A percentile compares a stretch with the other conserved stretches of the same genome.
Evolutionary conservation across 2,888 invertebrate genomes (phyloP).

Genomic region (Ctenicera cuprea): DNA sequence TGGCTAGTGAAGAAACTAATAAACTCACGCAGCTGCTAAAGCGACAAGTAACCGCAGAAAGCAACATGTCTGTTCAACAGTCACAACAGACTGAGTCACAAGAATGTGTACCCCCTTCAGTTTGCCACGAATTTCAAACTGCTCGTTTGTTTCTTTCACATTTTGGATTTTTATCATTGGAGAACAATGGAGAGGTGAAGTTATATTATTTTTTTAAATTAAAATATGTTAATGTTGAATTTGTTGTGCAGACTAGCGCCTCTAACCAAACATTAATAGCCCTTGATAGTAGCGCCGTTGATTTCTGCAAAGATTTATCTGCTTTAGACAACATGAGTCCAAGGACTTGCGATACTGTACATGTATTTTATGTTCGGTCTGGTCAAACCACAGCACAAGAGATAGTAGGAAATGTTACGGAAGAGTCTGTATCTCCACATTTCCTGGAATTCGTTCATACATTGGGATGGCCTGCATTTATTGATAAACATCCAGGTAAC

Average conservation of each 20-base stretch:
- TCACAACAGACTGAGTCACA: slow-evolving; percentile 74
- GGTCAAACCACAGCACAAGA: slow-evolving; percentile 87
- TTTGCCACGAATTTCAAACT: slow-evolving; percentile 95
- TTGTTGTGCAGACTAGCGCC: slow-evolving; percentile 65
- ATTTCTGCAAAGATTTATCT: slow-evolving; percentile 88
- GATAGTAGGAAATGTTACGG: slow-evolving; percentile 85
- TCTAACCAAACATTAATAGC: slow-evolving; percentile 78
- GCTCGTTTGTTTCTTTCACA: slow-evolving; percentile 96
- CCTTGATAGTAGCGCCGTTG: slow-evolving; percentile 81
- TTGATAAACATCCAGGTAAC: slow-evolving; percentile 87
- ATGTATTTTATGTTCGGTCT: slow-evolving; percentile 94
- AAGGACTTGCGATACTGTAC: slow-evolving; percentile 92
- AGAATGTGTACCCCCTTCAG: slow-evolving; percentile 87
- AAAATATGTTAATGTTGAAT: slow-evolving; percentile 17
- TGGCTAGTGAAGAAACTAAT: slow-evolving; percentile 74
- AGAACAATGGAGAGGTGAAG: slow-evolving; percentile 71
- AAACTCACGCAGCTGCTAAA: slow-evolving; percentile 84
- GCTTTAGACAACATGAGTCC: slow-evolving; percentile 90
- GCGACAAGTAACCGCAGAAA: slow-evolving; percentile 77
- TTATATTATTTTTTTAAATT: background rate
- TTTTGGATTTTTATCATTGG: slow-evolving; percentile 90
- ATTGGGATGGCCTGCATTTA: slow-evolving; percentile 92
- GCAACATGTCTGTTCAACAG: slow-evolving; percentile 63
- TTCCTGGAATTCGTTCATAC: slow-evolving; percentile 80
- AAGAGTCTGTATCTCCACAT: slow-evolving; percentile 72